Evolutionary conservation across 2,797 vertebrate genomes (phyloP).

Genomic region (Cuniculus paca): DNA sequence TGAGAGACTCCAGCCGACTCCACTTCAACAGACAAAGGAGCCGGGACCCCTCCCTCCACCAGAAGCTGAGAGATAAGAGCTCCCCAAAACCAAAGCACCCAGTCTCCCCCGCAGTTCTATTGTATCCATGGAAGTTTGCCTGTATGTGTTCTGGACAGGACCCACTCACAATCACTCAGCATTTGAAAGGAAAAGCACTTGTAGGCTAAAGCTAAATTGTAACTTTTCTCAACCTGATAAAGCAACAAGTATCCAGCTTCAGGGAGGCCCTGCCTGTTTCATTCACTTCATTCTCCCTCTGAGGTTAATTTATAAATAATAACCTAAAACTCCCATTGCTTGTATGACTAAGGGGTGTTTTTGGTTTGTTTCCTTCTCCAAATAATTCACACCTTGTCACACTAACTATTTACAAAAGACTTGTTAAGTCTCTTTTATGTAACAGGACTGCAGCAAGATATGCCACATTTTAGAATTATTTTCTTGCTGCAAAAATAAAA

Average conservation of each 20-base stretch:
- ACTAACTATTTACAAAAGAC: neutral
- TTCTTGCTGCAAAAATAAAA: constrained; percentile 34
- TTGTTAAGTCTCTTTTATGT: constrained; percentile 19
- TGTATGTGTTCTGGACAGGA: neutral
- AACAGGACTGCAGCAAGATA: neutral
- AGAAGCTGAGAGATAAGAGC: neutral
- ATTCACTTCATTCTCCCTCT: rapidly evolving
- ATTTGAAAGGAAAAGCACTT: neutral
- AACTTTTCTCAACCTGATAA: neutral
- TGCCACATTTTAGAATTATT: neutral
- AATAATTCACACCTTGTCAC: neutral
- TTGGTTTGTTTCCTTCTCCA: neutral
- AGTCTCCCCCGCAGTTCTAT: rapidly evolving
- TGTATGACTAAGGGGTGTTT: neutral
- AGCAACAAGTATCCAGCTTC: neutral
- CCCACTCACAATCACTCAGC: neutral
- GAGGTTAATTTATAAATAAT: neutral
- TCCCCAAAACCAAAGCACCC: neutral
- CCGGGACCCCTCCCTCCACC: neutral
- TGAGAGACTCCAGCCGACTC: neutral
- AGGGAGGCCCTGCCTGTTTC: rapidly evolving
- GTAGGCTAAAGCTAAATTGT: rapidly evolving
- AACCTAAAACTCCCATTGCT: neutral
- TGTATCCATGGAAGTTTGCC: rapidly evolving
- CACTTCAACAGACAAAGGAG: neutral